Conservation (phyloP, 2,113 vertebrate genomes). For the Gavialis gangeticus region DNA sequence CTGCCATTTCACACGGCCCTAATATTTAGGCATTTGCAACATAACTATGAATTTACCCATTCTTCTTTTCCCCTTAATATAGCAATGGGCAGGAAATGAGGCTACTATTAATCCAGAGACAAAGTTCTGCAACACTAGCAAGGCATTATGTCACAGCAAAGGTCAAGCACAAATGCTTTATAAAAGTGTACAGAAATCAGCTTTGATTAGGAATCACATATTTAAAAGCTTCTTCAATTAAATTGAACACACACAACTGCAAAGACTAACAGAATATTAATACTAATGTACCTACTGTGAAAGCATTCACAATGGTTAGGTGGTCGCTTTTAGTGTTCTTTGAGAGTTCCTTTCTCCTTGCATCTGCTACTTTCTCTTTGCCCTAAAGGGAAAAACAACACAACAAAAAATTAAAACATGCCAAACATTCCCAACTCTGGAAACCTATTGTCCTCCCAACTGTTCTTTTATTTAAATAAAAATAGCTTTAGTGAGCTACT, state of each 20-base stretch:
- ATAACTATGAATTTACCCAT: fast-evolving
- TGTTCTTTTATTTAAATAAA: neutral
- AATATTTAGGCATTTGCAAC: neutral
- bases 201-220: neutral
- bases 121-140: neutral
- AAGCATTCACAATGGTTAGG: conserved; percentile 94
- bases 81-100: neutral
- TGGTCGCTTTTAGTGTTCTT: conserved; percentile 94
- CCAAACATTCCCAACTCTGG: neutral
- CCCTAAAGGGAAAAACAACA: conserved; percentile 80
- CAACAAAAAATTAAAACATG: neutral
- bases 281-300: conserved; percentile 81
- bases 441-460: neutral
- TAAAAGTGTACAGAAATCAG: neutral
- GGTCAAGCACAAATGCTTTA: neutral
- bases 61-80: neutral
- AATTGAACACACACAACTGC: neutral
- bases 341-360: conserved; percentile 89
- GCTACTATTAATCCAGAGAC: neutral
- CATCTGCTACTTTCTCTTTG: conserved; percentile 96
- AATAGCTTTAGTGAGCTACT: neutral
- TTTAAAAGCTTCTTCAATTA: neutral
- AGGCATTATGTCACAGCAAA: neutral
- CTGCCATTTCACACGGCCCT: neutral
- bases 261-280: neutral